Evolutionary conservation across 2,888 invertebrate genomes (phyloP), one percentile per base, ranked within the genome.

Genomic region (Seira ritae): DNA sequence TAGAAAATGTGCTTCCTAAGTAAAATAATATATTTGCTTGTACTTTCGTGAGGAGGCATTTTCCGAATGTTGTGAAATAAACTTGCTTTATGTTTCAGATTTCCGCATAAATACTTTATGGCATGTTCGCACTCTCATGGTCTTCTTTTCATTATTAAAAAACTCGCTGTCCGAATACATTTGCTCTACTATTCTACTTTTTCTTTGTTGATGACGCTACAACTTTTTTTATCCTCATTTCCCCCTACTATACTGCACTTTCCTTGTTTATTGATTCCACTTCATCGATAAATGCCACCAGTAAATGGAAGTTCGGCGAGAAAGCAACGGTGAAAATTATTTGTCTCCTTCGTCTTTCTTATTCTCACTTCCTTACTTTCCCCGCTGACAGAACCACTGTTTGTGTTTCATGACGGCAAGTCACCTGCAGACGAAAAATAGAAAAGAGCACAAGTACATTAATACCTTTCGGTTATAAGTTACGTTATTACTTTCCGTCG

Each of bases 211-310:
- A n/a, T n/a, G n/a, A n/a, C n/a, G n/a, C n/a, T n/a, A n/a, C n/a
- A n/a, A n/a, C 67, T 15, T 22, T 2, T 23, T 42, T 69, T 42
- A 20, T 23, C 4, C 46, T 2, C 8, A 1, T 19, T 42, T 69
- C 42, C 42, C 42, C 8, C 17, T 17, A 17, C 10, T 50, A 46
- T 19, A 20, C 20, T 15, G 24, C 42, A 17, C 31, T 15, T 66
- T 74, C 66, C 10, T 24, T 24, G 37, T 67, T 46, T 76, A 37
- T 60, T 69, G 69, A 50, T 77, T 77, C 19, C 68, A 76, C 50
- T 24, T 68, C 24, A 46, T 74, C 74, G 70, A 80, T 80, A 74
- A 80, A 65, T 70, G 80, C 70, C 70, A 22, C 37, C n/a, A 23
- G 19, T 42, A 70, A 80, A 46, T 50, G 46, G 23, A 46, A 46